Evolutionary conservation across 2,113 vertebrate species (phyloP).

Genomic region (Mellivora capensis): DNA sequence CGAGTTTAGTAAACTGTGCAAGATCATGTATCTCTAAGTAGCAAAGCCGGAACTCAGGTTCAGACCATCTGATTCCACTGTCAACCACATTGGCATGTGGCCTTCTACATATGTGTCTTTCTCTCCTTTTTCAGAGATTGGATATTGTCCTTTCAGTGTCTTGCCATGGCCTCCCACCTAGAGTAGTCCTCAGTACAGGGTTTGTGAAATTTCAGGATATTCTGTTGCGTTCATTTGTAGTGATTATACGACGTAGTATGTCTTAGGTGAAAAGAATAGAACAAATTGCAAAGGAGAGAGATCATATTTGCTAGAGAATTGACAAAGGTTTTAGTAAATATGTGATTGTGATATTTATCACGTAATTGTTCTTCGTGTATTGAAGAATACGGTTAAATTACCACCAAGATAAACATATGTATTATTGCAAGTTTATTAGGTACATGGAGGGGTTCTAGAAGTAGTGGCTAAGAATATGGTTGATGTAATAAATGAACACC

Average conservation of each 20-base stretch:
- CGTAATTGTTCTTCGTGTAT: background rate
- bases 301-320: background rate
- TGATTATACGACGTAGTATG: background rate
- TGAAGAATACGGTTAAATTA: background rate
- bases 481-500: conserved; percentile 56
- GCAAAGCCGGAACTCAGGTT: background rate
- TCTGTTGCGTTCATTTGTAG: background rate
- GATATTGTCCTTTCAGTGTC: background rate
- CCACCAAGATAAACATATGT: background rate
- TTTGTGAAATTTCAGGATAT: background rate
- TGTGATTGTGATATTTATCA: background rate
- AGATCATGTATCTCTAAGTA: background rate
- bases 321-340: background rate
- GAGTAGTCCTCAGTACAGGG: background rate
- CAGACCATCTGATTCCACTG: background rate
- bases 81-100: background rate
- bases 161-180: background rate
- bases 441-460: background rate
- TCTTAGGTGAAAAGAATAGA: background rate
- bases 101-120: background rate
- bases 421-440: background rate
- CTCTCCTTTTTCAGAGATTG: background rate
- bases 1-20: background rate
- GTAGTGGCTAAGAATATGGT: background rate
- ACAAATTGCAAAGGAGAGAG: background rate